Evolutionary conservation across 2,113 vertebrate genomes (phyloP), one percentile per base, ranked within the genome.

Genomic region (Phocoena phocoena): DNA sequence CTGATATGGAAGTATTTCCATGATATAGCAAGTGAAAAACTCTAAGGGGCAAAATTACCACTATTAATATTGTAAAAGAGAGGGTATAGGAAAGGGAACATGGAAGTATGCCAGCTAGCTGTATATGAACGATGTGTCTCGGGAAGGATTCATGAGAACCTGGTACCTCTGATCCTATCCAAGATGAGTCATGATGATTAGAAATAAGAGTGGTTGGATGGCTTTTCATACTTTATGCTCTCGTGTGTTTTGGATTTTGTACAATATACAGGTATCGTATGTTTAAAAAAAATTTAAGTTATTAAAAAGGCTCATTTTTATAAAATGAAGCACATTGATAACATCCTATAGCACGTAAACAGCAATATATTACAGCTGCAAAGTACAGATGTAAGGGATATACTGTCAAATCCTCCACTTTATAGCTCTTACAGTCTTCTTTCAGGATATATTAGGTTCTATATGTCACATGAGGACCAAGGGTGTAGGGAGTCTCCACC

Each of bases 71-170:
- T 33, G 6, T 5, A 44, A 77, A 89, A 90, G 20, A 20, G 33
- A 23, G 8, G 20, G 2, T 3, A 1, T 47, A 21, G n/a, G 8
- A n/a, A 90, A 71, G 8, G 8, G 21, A 20, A 20, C 21, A 36
- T 2, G 44, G 44, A 80, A 23, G 0, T 15, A 7, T 18, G 5
- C 11, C 3, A 8, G 21, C n/a, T 33, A 68, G 21, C 17, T 1
- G 7, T 18, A 17, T 36, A 25, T 2, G 23, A 2, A 33, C 28
- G 25, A 28, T 20, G 25, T 8, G 6, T 50, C 3, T 86, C 67
- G 60, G 62, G 70, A 96, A 96, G 63, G 3, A 50, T 73, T 33
- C n/a, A 21, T 21, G 41, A 89, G 8, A 28, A 23, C 23, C 5
- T 12, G 12, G 44, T 41, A 50, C 21, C 5, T 82, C 36, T 65